Base-by-base conservation (phyloP, 92 coral and sea anemone species). In the Nematostella vectensis region DNA sequence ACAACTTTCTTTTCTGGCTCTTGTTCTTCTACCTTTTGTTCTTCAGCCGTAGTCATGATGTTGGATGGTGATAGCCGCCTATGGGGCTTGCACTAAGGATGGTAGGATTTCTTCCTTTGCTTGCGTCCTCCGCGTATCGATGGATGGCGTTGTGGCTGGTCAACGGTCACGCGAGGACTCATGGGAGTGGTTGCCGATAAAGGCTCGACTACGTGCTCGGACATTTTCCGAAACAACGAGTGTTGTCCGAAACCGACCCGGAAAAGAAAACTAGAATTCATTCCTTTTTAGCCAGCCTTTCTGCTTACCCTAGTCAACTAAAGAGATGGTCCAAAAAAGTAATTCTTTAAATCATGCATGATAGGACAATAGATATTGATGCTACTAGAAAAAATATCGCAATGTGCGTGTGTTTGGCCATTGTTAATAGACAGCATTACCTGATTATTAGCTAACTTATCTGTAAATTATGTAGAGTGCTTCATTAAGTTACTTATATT, bases 21-120 rank as follows among this genome's bases (percentile, higher is more conserved):
- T 72, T 70, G 65, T 39, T 80, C 87, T 80, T 85, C 88, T 57
- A 68, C 94, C 79, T 85, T 68, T 36, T 58, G 70, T 67, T 80
- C 94, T 85, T 75, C 87, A 63, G 74, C 54, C 81, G 88, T 75
- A 85, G 94, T 80, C 94, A 85, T 85, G 81, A 53, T 80, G 64
- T 55, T 65, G 79, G 94, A 67, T 85, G 94, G 78, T 85, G 44
- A 51, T 49, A 65, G 80, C 80, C 77, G 94, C 94, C 94, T 84
- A 80, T 70, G 75, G 82, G 94, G 94, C 88, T 82, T 76, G 74
- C 87, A 83, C 87, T 85, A 85, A 83, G 55, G 94, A 76, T 85
- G 94, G 94, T 78, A 79, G 62, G 51, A 48, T 60, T 66, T 76
- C 69, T 75, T 67, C 72, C 67, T 61, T 66, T 73, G 61, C 54